A percentile compares a stretch with the other conserved stretches of the same genome.
phyloP scores from a whole-genome alignment of 1,140 invertebrate species.

The Drosophila simulans region DNA sequence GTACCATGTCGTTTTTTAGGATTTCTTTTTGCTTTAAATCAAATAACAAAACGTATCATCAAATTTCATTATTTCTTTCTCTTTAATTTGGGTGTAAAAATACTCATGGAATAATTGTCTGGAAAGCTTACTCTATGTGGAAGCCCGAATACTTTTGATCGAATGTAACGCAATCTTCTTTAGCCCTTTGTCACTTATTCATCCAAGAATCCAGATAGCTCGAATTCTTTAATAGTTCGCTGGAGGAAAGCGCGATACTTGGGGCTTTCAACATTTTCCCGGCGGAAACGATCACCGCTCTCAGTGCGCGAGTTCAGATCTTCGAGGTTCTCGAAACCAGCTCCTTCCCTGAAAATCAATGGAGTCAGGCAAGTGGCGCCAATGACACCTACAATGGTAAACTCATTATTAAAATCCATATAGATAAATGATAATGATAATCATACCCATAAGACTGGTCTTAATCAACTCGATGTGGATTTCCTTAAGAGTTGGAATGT shows the following conservation, averaged over 20 bases:
- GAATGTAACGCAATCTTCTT: neutral
- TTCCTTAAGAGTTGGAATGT: conserved; percentile 78
- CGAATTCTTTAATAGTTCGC: conserved; percentile 79
- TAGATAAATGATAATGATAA: neutral
- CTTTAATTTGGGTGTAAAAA: conserved; percentile 16
- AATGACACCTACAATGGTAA: conserved; percentile 62
- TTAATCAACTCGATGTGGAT: conserved; percentile 79
- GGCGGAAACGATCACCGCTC: conserved; percentile 68
- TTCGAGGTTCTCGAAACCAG: conserved; percentile 69
- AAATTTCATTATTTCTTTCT: too few species aligned
- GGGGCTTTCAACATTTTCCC: conserved; percentile 78
- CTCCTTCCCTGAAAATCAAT: conserved; percentile 71
- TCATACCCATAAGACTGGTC: conserved; percentile 74
- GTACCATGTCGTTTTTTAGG: neutral
- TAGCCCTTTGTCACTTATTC: conserved; percentile 26
- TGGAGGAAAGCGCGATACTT: conserved; percentile 80
- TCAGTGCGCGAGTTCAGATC: conserved; percentile 71
- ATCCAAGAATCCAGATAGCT: conserved; percentile 77
- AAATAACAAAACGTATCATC: conserved; percentile 1
- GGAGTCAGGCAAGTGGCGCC: conserved; percentile 82
- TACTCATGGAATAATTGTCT: neutral
- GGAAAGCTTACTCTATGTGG: conserved; percentile 21
- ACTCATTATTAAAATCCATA: neutral
- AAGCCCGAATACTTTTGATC: conserved; percentile 34
- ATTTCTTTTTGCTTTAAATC: neutral